phyloP scores from a whole-genome alignment of 2,797 vertebrate species.

The Hipposideros larvatus region DNA sequence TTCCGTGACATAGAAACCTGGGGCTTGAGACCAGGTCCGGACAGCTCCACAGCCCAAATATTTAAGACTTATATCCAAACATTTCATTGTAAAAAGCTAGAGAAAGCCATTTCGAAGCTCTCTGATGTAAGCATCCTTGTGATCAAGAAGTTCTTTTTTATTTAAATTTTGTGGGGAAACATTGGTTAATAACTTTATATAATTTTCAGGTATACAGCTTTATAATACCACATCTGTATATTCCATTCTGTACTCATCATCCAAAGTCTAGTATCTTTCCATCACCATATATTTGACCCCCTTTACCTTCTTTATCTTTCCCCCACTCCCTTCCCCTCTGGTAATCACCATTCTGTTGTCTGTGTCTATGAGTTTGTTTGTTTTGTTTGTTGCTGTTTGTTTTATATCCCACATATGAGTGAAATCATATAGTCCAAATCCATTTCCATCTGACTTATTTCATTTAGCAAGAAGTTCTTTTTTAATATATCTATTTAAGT shows the following conservation, averaged over 20 bases:
- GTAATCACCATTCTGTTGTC: background rate
- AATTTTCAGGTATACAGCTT: background rate
- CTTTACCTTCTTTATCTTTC: background rate
- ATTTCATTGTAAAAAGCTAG: background rate
- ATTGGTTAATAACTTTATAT: background rate
- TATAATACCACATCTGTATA: background rate
- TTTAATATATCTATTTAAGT: background rate
- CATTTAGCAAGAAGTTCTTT: background rate
- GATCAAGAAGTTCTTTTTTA: background rate
- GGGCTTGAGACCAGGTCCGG: background rate
- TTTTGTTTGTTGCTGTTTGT: background rate
- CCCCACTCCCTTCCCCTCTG: background rate
- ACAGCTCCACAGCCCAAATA: background rate
- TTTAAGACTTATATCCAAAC: background rate
- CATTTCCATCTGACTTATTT: background rate
- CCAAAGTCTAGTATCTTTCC: background rate
- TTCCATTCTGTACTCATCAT: background rate
- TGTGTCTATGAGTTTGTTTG: background rate
- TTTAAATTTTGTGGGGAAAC: background rate
- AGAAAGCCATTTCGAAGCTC: background rate
- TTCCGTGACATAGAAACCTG: constrained; percentile 13
- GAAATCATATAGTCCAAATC: background rate
- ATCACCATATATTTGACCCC: background rate
- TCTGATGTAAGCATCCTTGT: background rate
- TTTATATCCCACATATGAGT: background rate